Conservation (phyloP, 1,140 invertebrate genomes). For the Drosophila kurseongensis region DNA sequence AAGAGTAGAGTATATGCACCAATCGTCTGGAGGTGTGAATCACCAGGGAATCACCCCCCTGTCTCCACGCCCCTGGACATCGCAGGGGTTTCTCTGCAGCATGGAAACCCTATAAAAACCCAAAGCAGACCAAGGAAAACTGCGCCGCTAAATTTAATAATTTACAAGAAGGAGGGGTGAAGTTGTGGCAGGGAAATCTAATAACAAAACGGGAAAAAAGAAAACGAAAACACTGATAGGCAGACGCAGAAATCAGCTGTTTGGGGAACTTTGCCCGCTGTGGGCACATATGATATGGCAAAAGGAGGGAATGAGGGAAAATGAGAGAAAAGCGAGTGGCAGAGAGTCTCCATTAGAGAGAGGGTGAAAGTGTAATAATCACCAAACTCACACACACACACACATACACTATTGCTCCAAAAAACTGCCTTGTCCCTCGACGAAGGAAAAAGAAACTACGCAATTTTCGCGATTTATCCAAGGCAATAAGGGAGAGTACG, state of each 20-base stretch:
- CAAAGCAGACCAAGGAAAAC: slow-evolving; percentile 46
- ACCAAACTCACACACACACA: background rate
- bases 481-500: slow-evolving; percentile 18
- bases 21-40: slow-evolving; percentile 53
- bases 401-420: slow-evolving; percentile 8
- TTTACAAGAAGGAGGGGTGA: slow-evolving; percentile 17
- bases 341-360: background rate
- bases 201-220: slow-evolving; percentile 38
- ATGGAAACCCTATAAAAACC: slow-evolving; percentile 59
- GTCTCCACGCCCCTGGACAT: background rate
- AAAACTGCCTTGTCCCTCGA: slow-evolving; percentile 30
- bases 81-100: slow-evolving; percentile 47
- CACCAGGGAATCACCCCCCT: slow-evolving; percentile 19
- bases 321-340: background rate
- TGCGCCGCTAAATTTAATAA: slow-evolving; percentile 62
- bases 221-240: slow-evolving; percentile 26
- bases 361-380: slow-evolving; percentile 25
- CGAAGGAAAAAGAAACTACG: slow-evolving; percentile 33
- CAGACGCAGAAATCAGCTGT: slow-evolving; percentile 52
- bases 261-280: slow-evolving; percentile 25
- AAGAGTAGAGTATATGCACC: slow-evolving; percentile 8
- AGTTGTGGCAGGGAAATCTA: slow-evolving; percentile 32
- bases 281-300: slow-evolving; percentile 23
- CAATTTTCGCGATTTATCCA: slow-evolving; percentile 38
- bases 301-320: background rate